Percentiles rank a stretch among this genome's conserved stretches.
Evolutionary conservation across 1,140 invertebrate species (phyloP).

Genomic region (Diplogasteroides magnus): DNA sequence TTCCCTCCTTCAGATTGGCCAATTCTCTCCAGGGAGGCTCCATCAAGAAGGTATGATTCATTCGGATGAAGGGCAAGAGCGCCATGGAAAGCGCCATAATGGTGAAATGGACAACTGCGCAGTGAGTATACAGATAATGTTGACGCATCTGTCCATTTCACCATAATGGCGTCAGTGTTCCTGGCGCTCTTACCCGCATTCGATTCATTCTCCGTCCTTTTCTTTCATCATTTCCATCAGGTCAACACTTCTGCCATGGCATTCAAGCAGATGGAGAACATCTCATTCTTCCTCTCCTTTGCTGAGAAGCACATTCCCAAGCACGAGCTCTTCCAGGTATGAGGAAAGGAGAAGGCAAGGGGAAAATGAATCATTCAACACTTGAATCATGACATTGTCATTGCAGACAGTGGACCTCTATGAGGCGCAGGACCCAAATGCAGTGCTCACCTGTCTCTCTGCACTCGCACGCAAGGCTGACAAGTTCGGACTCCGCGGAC

Average conservation of each 20-base stretch:
- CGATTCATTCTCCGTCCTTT: too few relatives aligned
- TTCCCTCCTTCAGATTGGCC: constrained; percentile 33
- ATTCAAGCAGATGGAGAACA: constrained; percentile 54
- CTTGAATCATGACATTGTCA: not conserved
- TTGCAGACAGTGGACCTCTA: constrained; percentile 46
- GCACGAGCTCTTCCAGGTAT: constrained; percentile 41
- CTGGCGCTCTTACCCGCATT: too few relatives aligned
- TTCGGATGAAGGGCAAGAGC: too few relatives aligned
- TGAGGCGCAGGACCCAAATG: constrained; percentile 49
- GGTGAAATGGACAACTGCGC: too few relatives aligned
- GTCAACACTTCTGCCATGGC: constrained; percentile 46
- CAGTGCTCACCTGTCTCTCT: constrained; percentile 45
- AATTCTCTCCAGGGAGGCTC: constrained; percentile 41
- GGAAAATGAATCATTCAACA: too few relatives aligned
- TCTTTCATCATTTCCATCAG: too few relatives aligned
- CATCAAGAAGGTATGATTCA: constrained; percentile 47
- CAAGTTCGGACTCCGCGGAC: constrained; percentile 52
- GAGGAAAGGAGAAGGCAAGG: too few relatives aligned
- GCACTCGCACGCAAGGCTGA: constrained; percentile 45
- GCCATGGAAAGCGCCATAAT: too few relatives aligned
- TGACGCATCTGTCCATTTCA: too few relatives aligned
- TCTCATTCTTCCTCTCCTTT: constrained; percentile 46
- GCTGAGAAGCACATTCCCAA: constrained; percentile 44
- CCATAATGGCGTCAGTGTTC: too few relatives aligned
- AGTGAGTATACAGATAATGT: too few relatives aligned